phyloP scores from a whole-genome alignment of 1,140 invertebrate species.

The Musca domestica region DNA sequence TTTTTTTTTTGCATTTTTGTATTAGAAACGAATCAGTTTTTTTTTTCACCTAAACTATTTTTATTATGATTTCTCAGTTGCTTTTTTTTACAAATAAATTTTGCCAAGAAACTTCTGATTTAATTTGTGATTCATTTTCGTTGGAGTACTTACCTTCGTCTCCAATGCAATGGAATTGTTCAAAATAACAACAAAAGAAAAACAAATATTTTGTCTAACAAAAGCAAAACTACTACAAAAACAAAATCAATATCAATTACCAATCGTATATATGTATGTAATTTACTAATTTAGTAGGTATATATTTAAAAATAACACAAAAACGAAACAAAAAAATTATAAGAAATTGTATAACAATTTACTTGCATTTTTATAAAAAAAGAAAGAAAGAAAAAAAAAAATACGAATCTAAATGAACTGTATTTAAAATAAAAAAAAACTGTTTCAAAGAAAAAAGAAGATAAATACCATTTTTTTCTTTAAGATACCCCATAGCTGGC shows the following conservation, averaged over 20 bases:
- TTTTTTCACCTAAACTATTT: too few species aligned
- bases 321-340: slow-evolving; percentile 18
- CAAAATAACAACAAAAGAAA: not conserved
- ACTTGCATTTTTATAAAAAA: slow-evolving; percentile 17
- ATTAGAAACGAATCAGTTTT: too few species aligned
- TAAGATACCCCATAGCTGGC: too few species aligned
- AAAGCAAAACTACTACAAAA: slow-evolving; percentile 5
- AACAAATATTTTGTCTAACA: slow-evolving; percentile 13
- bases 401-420: not conserved
- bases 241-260: slow-evolving; percentile 5
- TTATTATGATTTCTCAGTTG: too few species aligned
- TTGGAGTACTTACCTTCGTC: too few species aligned
- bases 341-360: slow-evolving; percentile 21
- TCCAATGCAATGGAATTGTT: not conserved
- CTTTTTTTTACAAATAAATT: too few species aligned
- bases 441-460: not conserved
- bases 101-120: too few species aligned
- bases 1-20: too few species aligned
- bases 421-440: not conserved
- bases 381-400: slow-evolving; percentile 2
- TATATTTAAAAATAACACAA: slow-evolving; percentile 1
- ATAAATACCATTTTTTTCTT: too few species aligned
- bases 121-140: too few species aligned
- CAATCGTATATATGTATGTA: slow-evolving; percentile 1
- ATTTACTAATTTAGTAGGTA: slow-evolving; percentile 3